Evolutionary conservation across 37 sponge, comb jelly and placozoan genomes (phyloP).

Genomic region (Dysidea cf. avara): DNA sequence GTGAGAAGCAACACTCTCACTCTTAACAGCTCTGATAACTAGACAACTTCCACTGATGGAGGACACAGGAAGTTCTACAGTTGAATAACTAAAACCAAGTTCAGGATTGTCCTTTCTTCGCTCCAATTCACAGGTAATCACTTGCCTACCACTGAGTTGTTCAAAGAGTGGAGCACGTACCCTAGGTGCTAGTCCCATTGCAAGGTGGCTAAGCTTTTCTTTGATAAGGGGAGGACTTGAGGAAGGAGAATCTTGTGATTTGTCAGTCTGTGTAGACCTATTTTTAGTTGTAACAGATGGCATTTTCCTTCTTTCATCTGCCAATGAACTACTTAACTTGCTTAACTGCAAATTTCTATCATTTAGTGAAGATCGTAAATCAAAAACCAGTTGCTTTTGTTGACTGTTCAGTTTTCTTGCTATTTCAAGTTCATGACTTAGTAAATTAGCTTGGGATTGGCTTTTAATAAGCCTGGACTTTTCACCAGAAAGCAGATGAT

Average conservation of each 20-base stretch:
- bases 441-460: conserved; percentile 37
- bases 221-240: too few relatives aligned
- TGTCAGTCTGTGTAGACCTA: too few relatives aligned
- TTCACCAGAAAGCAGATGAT: conserved; percentile 6
- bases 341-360: conserved; percentile 48
- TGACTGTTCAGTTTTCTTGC: conserved; percentile 14
- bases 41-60: conserved; percentile 26
- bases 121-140: conserved; percentile 31
- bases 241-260: too few relatives aligned
- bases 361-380: conserved; percentile 8
- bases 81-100: conserved; percentile 38
- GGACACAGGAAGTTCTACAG: conserved; percentile 39
- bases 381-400: conserved; percentile 38
- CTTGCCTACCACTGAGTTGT: conserved; percentile 18
- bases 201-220: neutral
- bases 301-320: too few relatives aligned
- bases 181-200: neutral
- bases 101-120: conserved; percentile 4
- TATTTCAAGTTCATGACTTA: conserved; percentile 38
- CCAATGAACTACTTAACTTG: too few relatives aligned
- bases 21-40: conserved; percentile 46
- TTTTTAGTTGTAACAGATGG: too few relatives aligned
- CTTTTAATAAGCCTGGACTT: conserved; percentile 20
- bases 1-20: conserved; percentile 32
- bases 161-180: conserved; percentile 30